Evolutionary conservation across 2,113 vertebrate species (phyloP).

Genomic region (Proteles cristata): DNA sequence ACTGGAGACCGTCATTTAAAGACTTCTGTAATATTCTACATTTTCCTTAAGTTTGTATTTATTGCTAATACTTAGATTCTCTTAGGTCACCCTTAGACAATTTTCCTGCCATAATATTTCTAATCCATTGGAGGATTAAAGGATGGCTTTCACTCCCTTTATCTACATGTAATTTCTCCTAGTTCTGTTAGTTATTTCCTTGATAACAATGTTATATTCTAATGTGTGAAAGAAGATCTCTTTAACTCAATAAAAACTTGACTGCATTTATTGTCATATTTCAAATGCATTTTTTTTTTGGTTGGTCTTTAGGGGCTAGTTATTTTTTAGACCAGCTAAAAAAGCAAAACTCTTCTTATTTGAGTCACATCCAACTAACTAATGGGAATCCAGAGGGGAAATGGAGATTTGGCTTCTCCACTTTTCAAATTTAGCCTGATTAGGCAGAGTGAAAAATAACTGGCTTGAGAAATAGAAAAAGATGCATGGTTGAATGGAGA

Average conservation of each 20-base stretch:
- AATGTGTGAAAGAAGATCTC: not conserved
- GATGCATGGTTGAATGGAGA: not conserved
- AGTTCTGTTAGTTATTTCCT: conserved; percentile 10
- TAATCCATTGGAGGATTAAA: not conserved
- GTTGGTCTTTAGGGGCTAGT: conserved; percentile 16
- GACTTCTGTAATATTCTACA: not conserved
- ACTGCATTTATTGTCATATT: conserved; percentile 34
- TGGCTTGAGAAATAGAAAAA: conserved; percentile 51
- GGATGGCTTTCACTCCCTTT: not conserved
- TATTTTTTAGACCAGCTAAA: conserved; percentile 61
- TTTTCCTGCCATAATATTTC: conserved; percentile 15
- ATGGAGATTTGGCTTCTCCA: conserved; percentile 60
- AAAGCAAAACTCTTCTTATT: conserved; percentile 37
- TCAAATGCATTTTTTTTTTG: conserved; percentile 47
- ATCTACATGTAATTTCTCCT: not conserved
- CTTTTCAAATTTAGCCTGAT: conserved; percentile 75
- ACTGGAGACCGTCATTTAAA: not conserved
- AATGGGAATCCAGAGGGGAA: conserved; percentile 59
- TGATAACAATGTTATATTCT: not conserved
- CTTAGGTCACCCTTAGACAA: not conserved
- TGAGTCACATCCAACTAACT: conserved; percentile 71
- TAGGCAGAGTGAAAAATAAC: conserved; percentile 57
- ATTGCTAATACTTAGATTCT: not conserved
- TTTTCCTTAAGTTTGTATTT: not conserved
- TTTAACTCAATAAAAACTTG: not conserved